These are phyloP conservation scores for Parambassis ranga DNA, from an alignment of 2,797 vertebrate genomes.

Conservation along the genomic window DNA sequence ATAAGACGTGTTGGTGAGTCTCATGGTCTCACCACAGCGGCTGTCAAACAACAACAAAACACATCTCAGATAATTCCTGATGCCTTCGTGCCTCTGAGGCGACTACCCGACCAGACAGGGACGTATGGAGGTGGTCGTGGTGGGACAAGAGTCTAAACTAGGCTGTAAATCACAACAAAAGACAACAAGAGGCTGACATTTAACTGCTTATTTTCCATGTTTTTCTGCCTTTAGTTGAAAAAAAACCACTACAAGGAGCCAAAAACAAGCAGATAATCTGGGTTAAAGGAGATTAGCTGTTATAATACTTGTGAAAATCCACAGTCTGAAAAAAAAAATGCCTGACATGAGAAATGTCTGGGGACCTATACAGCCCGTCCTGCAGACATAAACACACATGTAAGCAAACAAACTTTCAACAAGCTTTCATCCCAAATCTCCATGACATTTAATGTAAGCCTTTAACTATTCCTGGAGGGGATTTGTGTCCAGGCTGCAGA, in stretches of 20 bases:
- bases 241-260: conserved; percentile 21
- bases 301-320: conserved; percentile 55
- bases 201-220: conserved; percentile 31
- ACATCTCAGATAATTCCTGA: conserved; percentile 12
- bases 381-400: conserved; percentile 26
- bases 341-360: conserved; percentile 16
- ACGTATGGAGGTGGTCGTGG: conserved; percentile 36
- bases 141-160: conserved; percentile 20
- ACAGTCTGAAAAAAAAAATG: conserved; percentile 48
- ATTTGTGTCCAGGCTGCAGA: conserved; percentile 53
- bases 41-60: not conserved
- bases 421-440: conserved; percentile 51
- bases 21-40: not conserved
- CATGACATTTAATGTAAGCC: conserved; percentile 71
- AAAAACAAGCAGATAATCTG: conserved; percentile 67
- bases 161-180: conserved; percentile 21
- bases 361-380: conserved; percentile 16
- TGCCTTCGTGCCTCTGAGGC: not conserved
- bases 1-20: too few species aligned
- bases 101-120: not conserved
- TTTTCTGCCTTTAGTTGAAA: conserved; percentile 37
- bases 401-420: conserved; percentile 19
- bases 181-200: conserved; percentile 65
- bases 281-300: conserved; percentile 68
- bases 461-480: conserved; percentile 50